Base-by-base conservation (phyloP, 2,113 vertebrate species). In the Tachycineta bicolor region DNA sequence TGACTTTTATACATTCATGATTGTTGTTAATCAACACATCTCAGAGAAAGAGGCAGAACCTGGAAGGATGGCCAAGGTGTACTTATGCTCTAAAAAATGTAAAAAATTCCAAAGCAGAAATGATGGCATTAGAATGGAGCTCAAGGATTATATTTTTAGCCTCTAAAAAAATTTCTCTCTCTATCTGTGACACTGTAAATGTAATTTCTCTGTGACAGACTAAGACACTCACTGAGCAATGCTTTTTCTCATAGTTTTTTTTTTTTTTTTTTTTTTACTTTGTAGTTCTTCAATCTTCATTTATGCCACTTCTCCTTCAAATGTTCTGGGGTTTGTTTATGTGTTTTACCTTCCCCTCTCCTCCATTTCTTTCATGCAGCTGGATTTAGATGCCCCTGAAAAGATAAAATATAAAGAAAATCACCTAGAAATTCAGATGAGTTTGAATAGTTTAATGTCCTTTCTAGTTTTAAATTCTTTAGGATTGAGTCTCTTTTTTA, bases 271-370 rank as follows among this genome's bases (percentile, higher is more conserved):
- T 89, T 77, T 4, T 37, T 37, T 4, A 34, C 29, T 63, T 75
- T 44, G 6, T 49, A 67, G 37, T 69, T 91, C 62, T 93, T 95
- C 81, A 83, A 8, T 85, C 81, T 96, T 96, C 67, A 58, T 85
- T 93, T 94, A 69, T 96, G 55, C 34, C 31, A 77, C 84, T 94
- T 94, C 83, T 93, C 87, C 69, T 94, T 95, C 88, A 94, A 70
- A 93, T 79, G 59, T 75, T 65, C 67, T 76, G 19, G 1, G 7
- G 29, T 89, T 92, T 71, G 34, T 87, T 84, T 91, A 63, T 59
- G 50, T 52, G 63, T 91, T 89, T 83, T 87, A 62, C 67, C 52
- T 84, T 89, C 23, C 24, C 12, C 14, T 22, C 6, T 70, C 26
- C 39, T 50, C 78, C 46, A 14, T 74, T 92, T 47, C 43, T 68